Percentiles rank a stretch among this genome's conserved stretches.
Conservation (phyloP, 2,888 invertebrate genomes). For the Caradrina clavipalpis region DNA sequence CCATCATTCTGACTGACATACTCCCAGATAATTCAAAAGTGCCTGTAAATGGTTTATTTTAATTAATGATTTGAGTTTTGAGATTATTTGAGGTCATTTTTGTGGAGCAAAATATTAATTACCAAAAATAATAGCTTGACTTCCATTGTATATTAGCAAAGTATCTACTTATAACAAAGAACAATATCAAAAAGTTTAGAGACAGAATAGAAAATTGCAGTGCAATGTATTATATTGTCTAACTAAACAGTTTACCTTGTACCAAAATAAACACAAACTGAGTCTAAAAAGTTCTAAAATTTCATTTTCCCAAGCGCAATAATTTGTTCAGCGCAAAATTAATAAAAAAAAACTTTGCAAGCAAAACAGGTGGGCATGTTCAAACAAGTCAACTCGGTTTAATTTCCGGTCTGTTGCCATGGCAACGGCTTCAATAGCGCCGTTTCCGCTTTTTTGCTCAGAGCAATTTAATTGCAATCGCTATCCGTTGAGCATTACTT, state of each 20-base stretch:
- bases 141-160: no score
- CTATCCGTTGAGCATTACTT: slow-evolving; percentile 54
- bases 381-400: slow-evolving; percentile 68
- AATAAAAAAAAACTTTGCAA: slow-evolving; percentile 56
- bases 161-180: no score
- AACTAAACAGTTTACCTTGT: neutral
- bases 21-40: no score
- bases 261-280: neutral
- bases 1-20: no score
- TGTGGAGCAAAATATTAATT: no score
- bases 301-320: slow-evolving; percentile 28
- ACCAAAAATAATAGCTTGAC: no score
- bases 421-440: slow-evolving; percentile 63
- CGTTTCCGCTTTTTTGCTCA: slow-evolving; percentile 63
- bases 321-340: slow-evolving; percentile 49
- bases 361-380: slow-evolving; percentile 66
- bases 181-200: neutral
- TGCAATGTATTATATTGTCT: neutral
- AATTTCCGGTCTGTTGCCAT: slow-evolving; percentile 74
- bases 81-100: no score
- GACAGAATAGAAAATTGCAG: neutral
- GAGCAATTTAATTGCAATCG: slow-evolving; percentile 67
- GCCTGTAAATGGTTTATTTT: no score
- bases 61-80: no score
- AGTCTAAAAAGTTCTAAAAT: slow-evolving; percentile 13